A percentile compares a stretch with the other conserved stretches of the same genome.
Conservation (phyloP, 1,140 invertebrate species). For the Pemphigus obesinymphae region DNA sequence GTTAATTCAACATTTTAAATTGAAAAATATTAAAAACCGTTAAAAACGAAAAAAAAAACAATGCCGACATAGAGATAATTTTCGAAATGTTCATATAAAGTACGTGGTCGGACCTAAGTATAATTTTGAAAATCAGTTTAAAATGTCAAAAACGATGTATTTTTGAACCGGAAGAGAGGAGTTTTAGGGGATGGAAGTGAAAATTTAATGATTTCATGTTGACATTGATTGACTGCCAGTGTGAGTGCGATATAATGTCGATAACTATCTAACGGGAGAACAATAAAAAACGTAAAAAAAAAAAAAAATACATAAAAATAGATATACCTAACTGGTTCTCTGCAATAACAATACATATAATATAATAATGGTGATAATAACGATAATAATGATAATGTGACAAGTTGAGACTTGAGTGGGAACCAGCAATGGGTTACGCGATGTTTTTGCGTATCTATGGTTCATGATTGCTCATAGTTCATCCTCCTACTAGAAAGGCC, state of each 20-base stretch:
- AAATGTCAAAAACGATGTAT: too few species aligned
- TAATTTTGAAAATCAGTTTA: too few species aligned
- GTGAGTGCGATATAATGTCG: neutral
- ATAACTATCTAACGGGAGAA: neutral
- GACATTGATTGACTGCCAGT: neutral
- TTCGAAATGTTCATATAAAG: too few species aligned
- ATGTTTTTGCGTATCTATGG: neutral
- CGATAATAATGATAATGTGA: neutral
- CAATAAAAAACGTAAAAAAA: neutral
- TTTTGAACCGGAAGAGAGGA: too few species aligned
- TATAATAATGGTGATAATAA: neutral
- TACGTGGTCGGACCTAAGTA: too few species aligned
- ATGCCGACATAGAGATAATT: too few species aligned
- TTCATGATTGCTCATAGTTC: neutral
- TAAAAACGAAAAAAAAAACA: too few species aligned
- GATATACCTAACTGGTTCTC: neutral
- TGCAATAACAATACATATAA: neutral
- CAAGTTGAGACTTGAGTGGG: constrained; percentile 1
- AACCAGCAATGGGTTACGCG: neutral
- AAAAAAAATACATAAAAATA: too few species aligned
- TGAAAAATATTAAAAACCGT: too few species aligned
- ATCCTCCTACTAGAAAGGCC: neutral
- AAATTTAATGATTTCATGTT: neutral
- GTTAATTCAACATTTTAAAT: too few species aligned
- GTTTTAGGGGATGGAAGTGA: too few species aligned